Evolutionary conservation across 2,113 vertebrate species (phyloP), one percentile per base, ranked within the genome.

Genomic region (Gallinago media): DNA sequence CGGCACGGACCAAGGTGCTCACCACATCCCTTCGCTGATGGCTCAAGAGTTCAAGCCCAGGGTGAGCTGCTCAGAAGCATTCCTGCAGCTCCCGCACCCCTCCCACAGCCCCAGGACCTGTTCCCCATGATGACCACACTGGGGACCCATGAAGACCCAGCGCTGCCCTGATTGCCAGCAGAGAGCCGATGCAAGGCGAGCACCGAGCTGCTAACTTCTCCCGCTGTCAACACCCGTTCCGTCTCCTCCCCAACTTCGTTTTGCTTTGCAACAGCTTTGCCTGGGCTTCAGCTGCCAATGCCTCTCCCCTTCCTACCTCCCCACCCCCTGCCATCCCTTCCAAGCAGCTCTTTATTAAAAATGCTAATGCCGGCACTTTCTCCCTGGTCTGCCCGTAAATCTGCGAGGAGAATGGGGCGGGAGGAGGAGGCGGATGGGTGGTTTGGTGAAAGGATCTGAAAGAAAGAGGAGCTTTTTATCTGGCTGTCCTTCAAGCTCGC

Each of bases 311-410:
- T 55, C 55, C 61, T 80, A 72, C 70, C 56, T 68, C 65, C 82
- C 76, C 55, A 46, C 58, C 26, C 87, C 86, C 91, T 55, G 80
- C 86, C 89, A 81, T 75, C 92, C 95, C 89, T 88, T 72, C 89
- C 81, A 86, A 91, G 93, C 91, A 79, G 95, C 84, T 94, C 94
- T 98, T 98, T 94, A 98, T 97, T 94, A 96, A 97, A 97, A 96
- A 97, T 97, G 97, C 96, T 97, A 97, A 98, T 97, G 81, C 85
- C 3, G 42, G 93, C 95, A 78, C 92, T 98, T 97, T 97, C 97
- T 96, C 78, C 75, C 84, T 40, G 76, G 85, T 95, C 95, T 96
- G 97, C 90, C 63, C 13, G 18, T 94, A 94, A 96, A 96, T 36
- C 88, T 78, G 77, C 8, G 27, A 95, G 86, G 72, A 81, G 90